A percentile compares a stretch with the other conserved stretches of the same genome.
Evolutionary conservation across 2,888 invertebrate species (phyloP).

Genomic region (Habrosyne pyritoides): DNA sequence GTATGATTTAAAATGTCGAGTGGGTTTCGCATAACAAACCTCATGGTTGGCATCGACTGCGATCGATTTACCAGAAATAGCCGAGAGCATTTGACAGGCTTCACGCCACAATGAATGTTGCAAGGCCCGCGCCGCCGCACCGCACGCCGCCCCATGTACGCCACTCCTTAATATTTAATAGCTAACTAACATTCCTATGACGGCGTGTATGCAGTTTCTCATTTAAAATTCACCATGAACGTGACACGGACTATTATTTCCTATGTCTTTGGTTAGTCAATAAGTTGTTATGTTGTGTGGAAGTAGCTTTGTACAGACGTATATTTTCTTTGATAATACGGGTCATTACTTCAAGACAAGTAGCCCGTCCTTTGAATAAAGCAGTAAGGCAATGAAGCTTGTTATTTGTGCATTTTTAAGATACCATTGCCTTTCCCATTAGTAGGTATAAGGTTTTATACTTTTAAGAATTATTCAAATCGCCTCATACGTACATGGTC

Average conservation of each 20-base stretch:
- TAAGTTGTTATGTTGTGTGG: not conserved
- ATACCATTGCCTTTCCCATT: not conserved
- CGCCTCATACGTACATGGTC: not conserved
- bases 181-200: constrained; percentile 69
- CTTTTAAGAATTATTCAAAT: not conserved
- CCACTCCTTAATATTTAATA: constrained; percentile 73
- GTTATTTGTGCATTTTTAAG: not conserved
- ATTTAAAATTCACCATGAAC: constrained; percentile 62
- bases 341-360: not conserved
- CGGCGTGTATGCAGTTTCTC: constrained; percentile 45
- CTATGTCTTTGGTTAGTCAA: constrained; percentile 27
- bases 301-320: not conserved
- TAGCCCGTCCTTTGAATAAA: not conserved
- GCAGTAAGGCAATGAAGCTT: not conserved
- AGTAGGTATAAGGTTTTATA: not conserved
- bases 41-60: constrained; percentile 42
- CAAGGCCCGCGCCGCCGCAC: constrained; percentile 26
- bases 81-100: constrained; percentile 58
- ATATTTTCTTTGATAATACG: constrained; percentile 1
- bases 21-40: constrained; percentile 25
- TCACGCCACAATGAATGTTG: constrained; percentile 63
- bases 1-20: constrained; percentile 38
- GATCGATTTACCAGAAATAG: constrained; percentile 75
- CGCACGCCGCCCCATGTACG: constrained; percentile 41
- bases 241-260: constrained; percentile 38